Evolutionary conservation across 1,140 invertebrate genomes (phyloP).

Genomic region (Drosophila repleta): DNA sequence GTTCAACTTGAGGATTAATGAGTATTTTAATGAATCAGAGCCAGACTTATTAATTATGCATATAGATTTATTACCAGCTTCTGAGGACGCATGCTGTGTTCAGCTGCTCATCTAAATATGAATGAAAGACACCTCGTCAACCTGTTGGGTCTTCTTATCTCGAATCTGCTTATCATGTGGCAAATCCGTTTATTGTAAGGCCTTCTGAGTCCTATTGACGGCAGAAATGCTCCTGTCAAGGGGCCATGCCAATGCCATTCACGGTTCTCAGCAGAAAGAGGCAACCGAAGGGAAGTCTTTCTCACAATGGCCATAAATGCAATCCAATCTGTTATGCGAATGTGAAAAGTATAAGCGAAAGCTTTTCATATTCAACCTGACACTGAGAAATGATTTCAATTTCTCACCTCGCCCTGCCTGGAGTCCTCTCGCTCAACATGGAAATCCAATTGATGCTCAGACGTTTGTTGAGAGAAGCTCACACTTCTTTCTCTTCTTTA

Average conservation of each 20-base stretch:
- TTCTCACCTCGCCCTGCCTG: conserved; percentile 24
- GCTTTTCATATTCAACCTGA: conserved; percentile 46
- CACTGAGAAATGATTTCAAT: conserved; percentile 67
- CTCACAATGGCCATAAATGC: conserved; percentile 31
- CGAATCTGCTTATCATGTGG: conserved; percentile 10
- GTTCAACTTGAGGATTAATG: background rate
- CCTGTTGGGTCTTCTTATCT: conserved; percentile 9
- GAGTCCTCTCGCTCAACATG: conserved; percentile 1
- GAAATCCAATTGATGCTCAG: conserved; percentile 37
- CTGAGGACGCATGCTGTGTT: background rate
- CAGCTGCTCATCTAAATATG: background rate
- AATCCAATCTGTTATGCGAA: conserved; percentile 33
- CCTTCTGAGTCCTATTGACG: conserved; percentile 13
- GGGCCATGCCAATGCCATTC: conserved; percentile 5
- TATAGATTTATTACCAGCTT: background rate
- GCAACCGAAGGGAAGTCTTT: conserved; percentile 13
- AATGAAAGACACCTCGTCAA: conserved; percentile 7
- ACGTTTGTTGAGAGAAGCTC: background rate
- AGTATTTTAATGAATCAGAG: conserved; percentile 3
- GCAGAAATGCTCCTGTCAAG: conserved; percentile 8
- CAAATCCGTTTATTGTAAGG: conserved; percentile 36
- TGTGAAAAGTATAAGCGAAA: conserved; percentile 20
- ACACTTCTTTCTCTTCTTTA: background rate
- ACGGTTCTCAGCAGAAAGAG: conserved; percentile 10
- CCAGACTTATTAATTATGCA: conserved; percentile 20